These are phyloP conservation scores for Xestia c-nigrum DNA, from an alignment of 2,888 invertebrate genomes.

Conservation along the genomic window DNA sequence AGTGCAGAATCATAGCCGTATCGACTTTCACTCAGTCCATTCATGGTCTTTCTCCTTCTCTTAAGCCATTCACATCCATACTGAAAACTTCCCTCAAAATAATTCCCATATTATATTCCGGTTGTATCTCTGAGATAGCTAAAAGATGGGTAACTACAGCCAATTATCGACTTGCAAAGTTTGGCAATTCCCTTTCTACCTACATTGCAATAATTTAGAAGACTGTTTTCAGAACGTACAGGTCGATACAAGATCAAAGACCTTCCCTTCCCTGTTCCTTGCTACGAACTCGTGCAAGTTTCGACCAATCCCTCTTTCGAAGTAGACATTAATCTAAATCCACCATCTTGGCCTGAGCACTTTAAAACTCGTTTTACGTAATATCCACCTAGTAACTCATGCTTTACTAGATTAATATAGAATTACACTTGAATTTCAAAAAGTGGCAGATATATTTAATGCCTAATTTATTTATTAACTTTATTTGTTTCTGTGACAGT, in stretches of 20 bases:
- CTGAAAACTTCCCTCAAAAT: neutral
- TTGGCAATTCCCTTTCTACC: neutral
- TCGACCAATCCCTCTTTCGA: slow-evolving; percentile 1
- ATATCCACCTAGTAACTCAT: neutral
- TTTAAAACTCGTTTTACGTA: neutral
- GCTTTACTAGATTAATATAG: too few relatives aligned
- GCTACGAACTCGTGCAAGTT: neutral
- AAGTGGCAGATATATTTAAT: neutral
- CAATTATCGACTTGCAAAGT: neutral
- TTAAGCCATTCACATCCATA: neutral
- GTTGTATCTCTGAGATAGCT: neutral
- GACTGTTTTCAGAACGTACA: slow-evolving; percentile 8
- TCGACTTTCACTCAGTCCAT: neutral
- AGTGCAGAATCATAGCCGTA: neutral
- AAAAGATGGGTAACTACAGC: neutral
- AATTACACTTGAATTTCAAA: too few relatives aligned
- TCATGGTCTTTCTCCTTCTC: neutral
- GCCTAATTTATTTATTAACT: too few relatives aligned
- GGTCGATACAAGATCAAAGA: slow-evolving; percentile 22
- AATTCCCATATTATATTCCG: neutral
- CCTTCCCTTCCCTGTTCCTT: slow-evolving; percentile 13
- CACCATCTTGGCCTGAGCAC: neutral
- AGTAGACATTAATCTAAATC: slow-evolving; percentile 9
- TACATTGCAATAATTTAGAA: slow-evolving; percentile 1
- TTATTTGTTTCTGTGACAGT: neutral